These are phyloP conservation scores for Drosophila ambigua DNA, from an alignment of 1,140 invertebrate species.

Conservation along the genomic window DNA sequence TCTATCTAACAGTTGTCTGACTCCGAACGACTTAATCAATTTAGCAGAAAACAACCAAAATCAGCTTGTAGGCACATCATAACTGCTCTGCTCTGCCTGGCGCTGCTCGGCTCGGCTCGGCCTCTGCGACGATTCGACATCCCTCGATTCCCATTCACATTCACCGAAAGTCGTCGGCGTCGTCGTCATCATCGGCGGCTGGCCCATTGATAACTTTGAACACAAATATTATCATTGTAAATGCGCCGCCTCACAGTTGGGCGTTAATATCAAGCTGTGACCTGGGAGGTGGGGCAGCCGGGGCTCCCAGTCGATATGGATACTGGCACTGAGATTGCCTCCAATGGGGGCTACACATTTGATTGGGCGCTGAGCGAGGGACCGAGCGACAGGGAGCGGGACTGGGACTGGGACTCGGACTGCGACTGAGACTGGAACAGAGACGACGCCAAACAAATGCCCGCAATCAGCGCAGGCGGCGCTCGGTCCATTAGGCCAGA, in stretches of 20 bases:
- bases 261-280: conserved; percentile 80
- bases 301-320: neutral
- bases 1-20: conserved; percentile 7
- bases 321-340: conserved; percentile 11
- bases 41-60: conserved; percentile 39
- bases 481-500: conserved; percentile 83
- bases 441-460: conserved; percentile 75
- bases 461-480: conserved; percentile 83
- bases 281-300: conserved; percentile 13
- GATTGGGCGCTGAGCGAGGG: conserved; percentile 43
- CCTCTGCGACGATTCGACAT: conserved; percentile 1
- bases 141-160: conserved; percentile 34
- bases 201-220: conserved; percentile 77
- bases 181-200: conserved; percentile 33
- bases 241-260: conserved; percentile 82
- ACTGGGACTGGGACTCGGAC: neutral
- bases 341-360: conserved; percentile 38
- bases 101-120: neutral
- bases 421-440: neutral
- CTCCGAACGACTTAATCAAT: conserved; percentile 36
- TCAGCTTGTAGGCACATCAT: conserved; percentile 38
- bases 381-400: neutral
- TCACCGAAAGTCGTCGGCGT: neutral
- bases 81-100: conserved; percentile 11
- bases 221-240: conserved; percentile 83